phyloP scores from a whole-genome alignment of 2,888 invertebrate genomes.

The Lacanobia oleracea region DNA sequence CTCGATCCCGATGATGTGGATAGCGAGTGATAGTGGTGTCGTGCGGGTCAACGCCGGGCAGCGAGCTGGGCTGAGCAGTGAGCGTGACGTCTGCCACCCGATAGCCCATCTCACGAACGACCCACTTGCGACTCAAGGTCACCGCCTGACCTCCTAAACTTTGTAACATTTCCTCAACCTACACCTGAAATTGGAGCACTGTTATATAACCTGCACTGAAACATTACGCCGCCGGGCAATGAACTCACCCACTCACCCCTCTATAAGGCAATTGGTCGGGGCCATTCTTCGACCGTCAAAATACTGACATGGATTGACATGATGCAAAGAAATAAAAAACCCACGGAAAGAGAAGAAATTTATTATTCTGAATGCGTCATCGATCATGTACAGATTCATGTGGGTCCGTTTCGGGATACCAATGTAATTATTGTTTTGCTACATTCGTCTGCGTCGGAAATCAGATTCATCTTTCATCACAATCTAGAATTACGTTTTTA shows the following conservation, averaged over 20 bases:
- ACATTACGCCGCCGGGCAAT: constrained; percentile 47
- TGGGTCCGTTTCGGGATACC: constrained; percentile 59
- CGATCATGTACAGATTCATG: constrained; percentile 70
- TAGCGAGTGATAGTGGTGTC: constrained; percentile 43
- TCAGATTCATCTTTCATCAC: neutral
- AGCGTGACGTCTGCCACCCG: constrained; percentile 90
- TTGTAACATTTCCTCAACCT: constrained; percentile 78
- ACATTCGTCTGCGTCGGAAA: constrained; percentile 37
- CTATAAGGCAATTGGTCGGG: constrained; percentile 51
- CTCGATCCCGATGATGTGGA: constrained; percentile 41
- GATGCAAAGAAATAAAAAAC: constrained; percentile 64
- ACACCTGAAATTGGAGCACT: constrained; percentile 73
- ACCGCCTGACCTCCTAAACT: constrained; percentile 87
- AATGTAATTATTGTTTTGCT: constrained; percentile 58
- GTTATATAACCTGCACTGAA: constrained; percentile 60
- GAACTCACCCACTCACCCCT: constrained; percentile 54
- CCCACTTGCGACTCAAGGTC: constrained; percentile 88
- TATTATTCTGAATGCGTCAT: constrained; percentile 70
- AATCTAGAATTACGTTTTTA: neutral
- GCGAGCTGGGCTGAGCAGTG: constrained; percentile 74
- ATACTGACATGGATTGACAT: constrained; percentile 58
- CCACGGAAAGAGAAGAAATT: constrained; percentile 64
- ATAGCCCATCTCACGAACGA: constrained; percentile 90
- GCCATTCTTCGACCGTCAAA: constrained; percentile 62
- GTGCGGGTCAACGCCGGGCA: constrained; percentile 65